Conservation (phyloP, 64 coral and sea anemone genomes). For the Stichodactyla mertensii region DNA sequence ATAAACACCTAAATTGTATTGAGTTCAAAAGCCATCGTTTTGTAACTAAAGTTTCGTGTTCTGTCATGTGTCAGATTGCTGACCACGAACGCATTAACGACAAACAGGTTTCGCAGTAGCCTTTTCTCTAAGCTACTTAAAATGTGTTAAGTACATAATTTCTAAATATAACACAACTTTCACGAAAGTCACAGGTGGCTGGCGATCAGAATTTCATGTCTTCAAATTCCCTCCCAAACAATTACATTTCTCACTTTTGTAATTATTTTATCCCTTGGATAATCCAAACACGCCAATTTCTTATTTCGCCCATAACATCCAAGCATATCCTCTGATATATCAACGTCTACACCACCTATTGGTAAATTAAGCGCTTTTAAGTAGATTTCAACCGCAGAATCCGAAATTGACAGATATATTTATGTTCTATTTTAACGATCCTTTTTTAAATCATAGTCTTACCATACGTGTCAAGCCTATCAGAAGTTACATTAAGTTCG, state of each 20-base stretch:
- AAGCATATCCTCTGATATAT: neutral
- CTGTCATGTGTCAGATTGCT: neutral
- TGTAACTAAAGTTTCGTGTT: neutral
- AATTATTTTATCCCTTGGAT: neutral
- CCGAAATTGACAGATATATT: neutral
- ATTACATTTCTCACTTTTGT: neutral
- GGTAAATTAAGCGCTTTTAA: neutral
- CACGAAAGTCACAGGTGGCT: slow-evolving; percentile 2
- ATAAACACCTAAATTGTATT: neutral
- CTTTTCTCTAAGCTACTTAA: slow-evolving; percentile 12
- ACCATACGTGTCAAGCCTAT: neutral
- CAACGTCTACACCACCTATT: neutral
- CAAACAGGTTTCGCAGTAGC: neutral
- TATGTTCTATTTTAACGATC: neutral
- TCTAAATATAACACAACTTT: slow-evolving; percentile 7
- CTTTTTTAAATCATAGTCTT: neutral
- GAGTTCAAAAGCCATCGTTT: neutral
- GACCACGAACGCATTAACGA: neutral
- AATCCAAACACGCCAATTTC: neutral
- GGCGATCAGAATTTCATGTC: neutral
- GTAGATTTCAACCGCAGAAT: neutral
- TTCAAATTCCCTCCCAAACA: neutral
- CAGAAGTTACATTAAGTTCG: neutral
- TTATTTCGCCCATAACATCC: neutral
- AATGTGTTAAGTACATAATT: slow-evolving; percentile 19